Percentiles rank a stretch among this genome's conserved stretches.
Evolutionary conservation across 2,888 invertebrate genomes (phyloP).

Genomic region (Protodeltote pygarga): DNA sequence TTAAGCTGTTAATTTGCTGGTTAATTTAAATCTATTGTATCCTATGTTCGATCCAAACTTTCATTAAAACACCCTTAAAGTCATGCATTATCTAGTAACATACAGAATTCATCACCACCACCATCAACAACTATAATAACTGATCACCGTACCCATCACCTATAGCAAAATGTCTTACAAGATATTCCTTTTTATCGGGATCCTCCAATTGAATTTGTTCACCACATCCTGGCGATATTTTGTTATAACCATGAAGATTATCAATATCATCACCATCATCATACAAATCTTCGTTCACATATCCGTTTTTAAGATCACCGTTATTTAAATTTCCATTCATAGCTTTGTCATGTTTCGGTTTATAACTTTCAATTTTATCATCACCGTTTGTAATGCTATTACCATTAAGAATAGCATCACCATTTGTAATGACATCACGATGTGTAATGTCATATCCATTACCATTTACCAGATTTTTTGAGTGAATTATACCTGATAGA

Average conservation of each 20-base stretch:
- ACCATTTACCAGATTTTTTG: slow-evolving; percentile 18
- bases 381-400: slow-evolving; percentile 15
- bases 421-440: slow-evolving; percentile 16
- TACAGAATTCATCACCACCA: background rate
- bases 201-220: slow-evolving; percentile 75
- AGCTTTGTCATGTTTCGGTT: slow-evolving; percentile 20
- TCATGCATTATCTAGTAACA: background rate
- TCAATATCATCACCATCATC: slow-evolving; percentile 49
- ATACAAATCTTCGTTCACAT: slow-evolving; percentile 42
- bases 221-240: slow-evolving; percentile 72
- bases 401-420: slow-evolving; percentile 21
- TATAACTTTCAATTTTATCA: slow-evolving; percentile 18
- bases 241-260: slow-evolving; percentile 73
- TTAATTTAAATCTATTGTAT: no score
- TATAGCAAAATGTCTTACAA: slow-evolving; percentile 66
- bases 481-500: slow-evolving; percentile 9
- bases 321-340: slow-evolving; percentile 32
- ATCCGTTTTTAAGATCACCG: slow-evolving; percentile 21
- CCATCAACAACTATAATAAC: slow-evolving; percentile 38
- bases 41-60: no score
- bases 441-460: no score
- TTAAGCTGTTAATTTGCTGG: no score
- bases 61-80: no score
- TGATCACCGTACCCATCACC: slow-evolving; percentile 2
- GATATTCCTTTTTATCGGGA: slow-evolving; percentile 72